A percentile compares a stretch with the other conserved stretches of the same genome.
Conservation (phyloP, 1,140 invertebrate species). For the Lucilia cuprina region DNA sequence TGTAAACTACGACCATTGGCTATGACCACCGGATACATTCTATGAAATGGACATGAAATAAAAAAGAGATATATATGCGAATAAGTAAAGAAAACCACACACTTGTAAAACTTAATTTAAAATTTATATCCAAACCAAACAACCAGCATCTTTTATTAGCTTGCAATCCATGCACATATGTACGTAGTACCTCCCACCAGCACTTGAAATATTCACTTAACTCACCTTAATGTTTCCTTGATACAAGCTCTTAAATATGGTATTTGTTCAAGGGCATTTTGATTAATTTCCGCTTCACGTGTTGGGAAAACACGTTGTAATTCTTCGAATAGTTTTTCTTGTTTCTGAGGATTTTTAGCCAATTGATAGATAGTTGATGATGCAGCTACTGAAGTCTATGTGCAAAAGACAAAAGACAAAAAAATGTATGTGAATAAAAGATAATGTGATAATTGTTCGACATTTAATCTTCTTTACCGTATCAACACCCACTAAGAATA, state of each 20-base stretch:
- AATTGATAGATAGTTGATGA: constrained; percentile 83
- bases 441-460: too few relatives aligned
- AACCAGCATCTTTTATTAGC: neutral
- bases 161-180: too few relatives aligned
- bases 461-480: constrained; percentile 73
- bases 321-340: constrained; percentile 76
- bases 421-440: too few relatives aligned
- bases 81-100: neutral
- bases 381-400: constrained; percentile 79
- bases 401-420: too few relatives aligned
- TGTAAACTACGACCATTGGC: constrained; percentile 84
- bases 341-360: constrained; percentile 76
- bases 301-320: constrained; percentile 69
- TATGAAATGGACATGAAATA: constrained; percentile 50
- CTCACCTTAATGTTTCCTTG: constrained; percentile 85
- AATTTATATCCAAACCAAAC: neutral
- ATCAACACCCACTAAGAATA: constrained; percentile 87
- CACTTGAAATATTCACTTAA: too few relatives aligned
- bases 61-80: too few relatives aligned
- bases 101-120: neutral
- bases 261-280: constrained; percentile 73
- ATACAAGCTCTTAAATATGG: constrained; percentile 86
- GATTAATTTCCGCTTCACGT: constrained; percentile 67
- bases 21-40: constrained; percentile 87
- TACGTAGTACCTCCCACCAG: too few relatives aligned